phyloP scores from a whole-genome alignment of 1,140 invertebrate species.

The Sipha flava region DNA sequence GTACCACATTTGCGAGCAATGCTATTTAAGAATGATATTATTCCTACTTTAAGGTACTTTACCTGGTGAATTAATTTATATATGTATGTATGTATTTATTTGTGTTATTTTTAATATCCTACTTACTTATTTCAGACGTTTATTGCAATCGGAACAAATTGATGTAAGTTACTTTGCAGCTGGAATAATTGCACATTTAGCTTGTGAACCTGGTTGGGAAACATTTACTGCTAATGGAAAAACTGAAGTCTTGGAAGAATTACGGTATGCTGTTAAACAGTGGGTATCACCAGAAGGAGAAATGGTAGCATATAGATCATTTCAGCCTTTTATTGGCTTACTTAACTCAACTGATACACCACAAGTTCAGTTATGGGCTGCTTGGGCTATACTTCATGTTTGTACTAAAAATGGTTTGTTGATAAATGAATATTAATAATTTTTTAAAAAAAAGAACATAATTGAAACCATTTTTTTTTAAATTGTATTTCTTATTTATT shows the following conservation, averaged over 20 bases:
- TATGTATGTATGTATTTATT: background rate
- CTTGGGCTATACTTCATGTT: constrained; percentile 77
- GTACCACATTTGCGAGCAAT: constrained; percentile 45
- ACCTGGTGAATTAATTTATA: background rate
- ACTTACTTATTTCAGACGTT: constrained; percentile 37
- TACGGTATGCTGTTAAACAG: constrained; percentile 53
- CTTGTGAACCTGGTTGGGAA: constrained; percentile 51
- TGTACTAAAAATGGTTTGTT: constrained; percentile 69
- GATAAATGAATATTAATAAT: background rate
- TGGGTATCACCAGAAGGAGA: constrained; percentile 67
- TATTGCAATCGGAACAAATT: constrained; percentile 60
- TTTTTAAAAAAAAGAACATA: background rate
- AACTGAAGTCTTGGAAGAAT: constrained; percentile 50
- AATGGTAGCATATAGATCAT: constrained; percentile 78
- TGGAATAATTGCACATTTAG: constrained; percentile 69
- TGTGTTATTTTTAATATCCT: background rate
- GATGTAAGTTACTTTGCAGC: constrained; percentile 78
- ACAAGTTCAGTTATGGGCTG: constrained; percentile 70
- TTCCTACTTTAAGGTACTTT: constrained; percentile 23
- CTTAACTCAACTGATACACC: constrained; percentile 52
- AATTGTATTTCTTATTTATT: background rate
- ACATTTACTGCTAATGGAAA: constrained; percentile 40
- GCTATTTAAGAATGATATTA: constrained; percentile 30
- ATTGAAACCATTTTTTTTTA: background rate
- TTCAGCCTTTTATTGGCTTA: constrained; percentile 67